Evolutionary conservation across 2,113 vertebrate genomes (phyloP).

Genomic region (Macrotus californicus): DNA sequence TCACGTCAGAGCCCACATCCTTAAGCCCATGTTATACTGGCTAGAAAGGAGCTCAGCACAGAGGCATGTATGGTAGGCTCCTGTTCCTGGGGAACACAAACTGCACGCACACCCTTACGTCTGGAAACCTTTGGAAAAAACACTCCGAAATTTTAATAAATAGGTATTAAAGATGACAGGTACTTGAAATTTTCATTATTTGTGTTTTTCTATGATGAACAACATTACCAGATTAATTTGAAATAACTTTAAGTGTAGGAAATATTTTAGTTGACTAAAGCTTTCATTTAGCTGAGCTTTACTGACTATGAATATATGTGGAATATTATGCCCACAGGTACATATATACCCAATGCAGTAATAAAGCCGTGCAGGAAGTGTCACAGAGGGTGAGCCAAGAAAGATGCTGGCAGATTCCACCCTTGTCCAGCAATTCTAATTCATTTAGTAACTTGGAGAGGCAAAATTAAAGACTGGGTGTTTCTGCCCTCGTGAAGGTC

Average conservation of each 20-base stretch:
- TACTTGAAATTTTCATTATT: neutral
- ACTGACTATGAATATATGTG: neutral
- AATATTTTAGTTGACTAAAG: neutral
- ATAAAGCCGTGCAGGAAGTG: no score
- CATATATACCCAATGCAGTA: accelerated
- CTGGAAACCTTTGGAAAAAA: neutral
- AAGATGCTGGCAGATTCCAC: neutral
- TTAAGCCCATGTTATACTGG: neutral
- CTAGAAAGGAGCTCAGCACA: neutral
- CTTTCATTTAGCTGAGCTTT: neutral
- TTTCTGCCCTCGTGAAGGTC: neutral
- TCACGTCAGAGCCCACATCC: neutral
- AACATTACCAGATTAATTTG: neutral
- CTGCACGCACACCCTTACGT: neutral
- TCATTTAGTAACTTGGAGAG: neutral
- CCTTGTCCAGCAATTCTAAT: neutral
- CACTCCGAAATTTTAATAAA: neutral
- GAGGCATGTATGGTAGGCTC: neutral
- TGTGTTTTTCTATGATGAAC: neutral
- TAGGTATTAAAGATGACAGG: neutral
- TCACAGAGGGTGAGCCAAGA: neutral
- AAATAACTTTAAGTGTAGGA: neutral
- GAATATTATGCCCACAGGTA: neutral
- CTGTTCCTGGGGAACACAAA: neutral
- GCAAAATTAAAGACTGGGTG: neutral